Evolutionary conservation across 2,797 vertebrate species (phyloP), one percentile per base, ranked within the genome.

Genomic region (Bradypus variegatus): DNA sequence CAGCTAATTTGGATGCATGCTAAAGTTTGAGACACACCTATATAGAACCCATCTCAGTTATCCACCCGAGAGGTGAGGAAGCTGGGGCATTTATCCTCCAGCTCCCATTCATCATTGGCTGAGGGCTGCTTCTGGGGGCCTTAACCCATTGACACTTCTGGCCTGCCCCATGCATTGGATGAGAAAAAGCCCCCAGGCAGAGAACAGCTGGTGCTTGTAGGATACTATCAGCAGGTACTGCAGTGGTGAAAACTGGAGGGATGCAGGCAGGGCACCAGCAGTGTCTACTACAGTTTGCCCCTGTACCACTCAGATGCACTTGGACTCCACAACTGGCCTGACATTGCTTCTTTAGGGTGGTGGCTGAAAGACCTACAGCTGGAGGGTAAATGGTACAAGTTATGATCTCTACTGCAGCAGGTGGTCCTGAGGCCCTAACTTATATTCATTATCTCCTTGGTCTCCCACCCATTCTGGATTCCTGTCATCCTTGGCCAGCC

Each of bases 191-290:
- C 31, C 36, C 36, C 5, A 14, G 65, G 29, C 48, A 53, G 77
- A 65, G 29, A 36, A 23, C 1, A 31, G 21, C 64, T 33, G 55
- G 27, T 23, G 33, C 25, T 76, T 15, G 29, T 41, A n/a, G 64
- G 58, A 41, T 53, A 7, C 0, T 11, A 62, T 70, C 25, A 15
- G 23, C 4, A 1, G 0, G 2, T 6, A 6, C 36, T 29, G 45
- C 45, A 31, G 23, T 23, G 69, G 50, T 31, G 38, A 48, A 36
- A 38, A 3, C 53, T 6, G 1, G 38, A 73, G 78, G 79, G 85
- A 14, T 8, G 0, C 0, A 4, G 76, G 58, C 31, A 12, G 19
- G 31, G 48, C 55, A 15, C 16, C 1, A 23, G 2, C 16, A 8
- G 77, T 10, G 62, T 65, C 73, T 29, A 38, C 8, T 27, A 3